Conservation (phyloP, 2,888 invertebrate genomes). For the Pachydiplax longipennis region DNA sequence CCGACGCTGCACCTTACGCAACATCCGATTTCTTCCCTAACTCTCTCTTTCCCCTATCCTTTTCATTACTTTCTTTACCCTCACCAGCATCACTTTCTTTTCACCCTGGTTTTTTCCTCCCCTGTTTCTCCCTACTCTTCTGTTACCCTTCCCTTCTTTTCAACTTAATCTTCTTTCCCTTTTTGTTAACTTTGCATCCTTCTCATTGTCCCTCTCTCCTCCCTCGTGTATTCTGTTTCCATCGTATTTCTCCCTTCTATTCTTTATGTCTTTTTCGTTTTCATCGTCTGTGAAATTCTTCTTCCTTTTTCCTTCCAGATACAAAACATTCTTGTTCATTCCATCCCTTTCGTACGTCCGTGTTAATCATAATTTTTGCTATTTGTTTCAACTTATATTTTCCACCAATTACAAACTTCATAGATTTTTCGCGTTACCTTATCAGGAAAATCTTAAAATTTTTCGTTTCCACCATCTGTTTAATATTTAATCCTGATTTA, state of each 20-base stretch:
- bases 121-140: not conserved
- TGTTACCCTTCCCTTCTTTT: not conserved
- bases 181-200: no score
- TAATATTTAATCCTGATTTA: no score
- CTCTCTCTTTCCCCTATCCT: not conserved
- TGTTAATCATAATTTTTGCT: not conserved
- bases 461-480: no score
- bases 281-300: not conserved
- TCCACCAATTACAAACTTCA: no score
- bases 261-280: not conserved
- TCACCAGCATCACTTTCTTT: not conserved
- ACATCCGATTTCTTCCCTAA: no score
- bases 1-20: no score
- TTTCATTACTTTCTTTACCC: not conserved
- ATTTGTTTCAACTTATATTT: no score
- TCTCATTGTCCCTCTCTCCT: not conserved
- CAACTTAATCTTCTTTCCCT: not conserved
- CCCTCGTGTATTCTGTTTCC: not conserved
- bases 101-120: not conserved
- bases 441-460: no score
- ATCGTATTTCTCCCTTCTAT: not conserved
- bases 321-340: not conserved
- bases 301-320: not conserved
- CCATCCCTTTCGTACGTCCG: not conserved
- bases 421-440: no score